phyloP scores from a whole-genome alignment of 2,113 vertebrate genomes.

The Ptyas mucosa region DNA sequence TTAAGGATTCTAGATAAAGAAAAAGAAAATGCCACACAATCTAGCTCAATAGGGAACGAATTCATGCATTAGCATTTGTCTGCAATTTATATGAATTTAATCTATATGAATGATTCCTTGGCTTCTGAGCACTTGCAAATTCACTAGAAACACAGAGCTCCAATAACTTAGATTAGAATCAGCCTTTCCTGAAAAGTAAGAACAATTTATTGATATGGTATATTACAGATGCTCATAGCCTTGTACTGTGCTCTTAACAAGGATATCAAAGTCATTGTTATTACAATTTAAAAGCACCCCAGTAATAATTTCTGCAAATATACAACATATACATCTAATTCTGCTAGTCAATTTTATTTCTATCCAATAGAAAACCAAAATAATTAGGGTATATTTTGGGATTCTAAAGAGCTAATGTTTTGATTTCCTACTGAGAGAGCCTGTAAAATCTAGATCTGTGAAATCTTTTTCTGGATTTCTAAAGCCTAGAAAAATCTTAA shows the following conservation, averaged over 20 bases:
- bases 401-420: neutral
- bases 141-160: constrained; percentile 18
- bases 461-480: neutral
- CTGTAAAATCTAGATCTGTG: neutral
- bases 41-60: constrained; percentile 36
- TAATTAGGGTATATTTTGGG: neutral
- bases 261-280: constrained; percentile 40
- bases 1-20: constrained; percentile 60
- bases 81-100: constrained; percentile 42
- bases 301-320: constrained; percentile 43
- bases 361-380: neutral
- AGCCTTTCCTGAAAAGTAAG: constrained; percentile 50
- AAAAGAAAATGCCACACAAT: constrained; percentile 39
- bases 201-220: constrained; percentile 43
- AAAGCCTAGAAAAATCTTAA: neutral
- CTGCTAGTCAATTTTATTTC: neutral
- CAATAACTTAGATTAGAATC: constrained; percentile 21
- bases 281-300: constrained; percentile 33
- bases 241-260: constrained; percentile 52
- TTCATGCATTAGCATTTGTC: constrained; percentile 39
- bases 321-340: constrained; percentile 12
- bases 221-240: constrained; percentile 28
- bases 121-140: constrained; percentile 31
- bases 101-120: constrained; percentile 36
- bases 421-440: neutral